Conservation (phyloP, 2,797 vertebrate species). For the Peromyscus eremicus region DNA sequence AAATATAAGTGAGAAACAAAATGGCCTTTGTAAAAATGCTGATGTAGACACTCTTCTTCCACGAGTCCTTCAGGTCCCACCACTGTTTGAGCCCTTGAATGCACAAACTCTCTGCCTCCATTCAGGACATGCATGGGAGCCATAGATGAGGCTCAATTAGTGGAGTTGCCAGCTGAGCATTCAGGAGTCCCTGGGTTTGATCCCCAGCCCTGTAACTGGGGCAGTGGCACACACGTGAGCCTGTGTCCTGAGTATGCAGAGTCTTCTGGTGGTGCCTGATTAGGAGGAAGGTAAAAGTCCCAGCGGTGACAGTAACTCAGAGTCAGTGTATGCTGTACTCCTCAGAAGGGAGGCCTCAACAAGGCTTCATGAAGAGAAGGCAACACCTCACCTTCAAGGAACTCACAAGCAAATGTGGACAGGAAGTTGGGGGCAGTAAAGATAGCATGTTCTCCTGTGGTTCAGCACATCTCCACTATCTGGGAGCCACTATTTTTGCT, state of each 20-base stretch:
- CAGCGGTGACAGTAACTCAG: neutral
- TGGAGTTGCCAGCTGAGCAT: neutral
- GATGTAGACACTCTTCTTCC: neutral
- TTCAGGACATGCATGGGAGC: fast-evolving
- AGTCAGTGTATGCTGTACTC: fast-evolving
- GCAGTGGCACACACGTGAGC: neutral
- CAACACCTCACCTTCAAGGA: neutral
- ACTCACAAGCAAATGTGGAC: neutral
- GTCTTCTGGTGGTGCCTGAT: too few species aligned
- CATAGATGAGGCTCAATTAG: neutral
- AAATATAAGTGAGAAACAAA: neutral
- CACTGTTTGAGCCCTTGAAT: neutral
- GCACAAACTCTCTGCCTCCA: fast-evolving
- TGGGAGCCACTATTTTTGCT: neutral
- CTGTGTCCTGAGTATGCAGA: neutral
- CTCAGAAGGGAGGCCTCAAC: neutral
- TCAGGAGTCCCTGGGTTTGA: neutral
- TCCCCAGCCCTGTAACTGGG: neutral
- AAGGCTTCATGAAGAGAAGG: neutral
- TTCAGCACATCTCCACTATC: fast-evolving
- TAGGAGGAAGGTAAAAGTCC: neutral
- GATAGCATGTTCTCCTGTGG: neutral
- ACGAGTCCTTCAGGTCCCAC: neutral
- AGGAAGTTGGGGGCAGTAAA: neutral
- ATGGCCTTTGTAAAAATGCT: neutral